phyloP scores from a whole-genome alignment of 2,113 vertebrate species.

The Gallinago undulata region DNA sequence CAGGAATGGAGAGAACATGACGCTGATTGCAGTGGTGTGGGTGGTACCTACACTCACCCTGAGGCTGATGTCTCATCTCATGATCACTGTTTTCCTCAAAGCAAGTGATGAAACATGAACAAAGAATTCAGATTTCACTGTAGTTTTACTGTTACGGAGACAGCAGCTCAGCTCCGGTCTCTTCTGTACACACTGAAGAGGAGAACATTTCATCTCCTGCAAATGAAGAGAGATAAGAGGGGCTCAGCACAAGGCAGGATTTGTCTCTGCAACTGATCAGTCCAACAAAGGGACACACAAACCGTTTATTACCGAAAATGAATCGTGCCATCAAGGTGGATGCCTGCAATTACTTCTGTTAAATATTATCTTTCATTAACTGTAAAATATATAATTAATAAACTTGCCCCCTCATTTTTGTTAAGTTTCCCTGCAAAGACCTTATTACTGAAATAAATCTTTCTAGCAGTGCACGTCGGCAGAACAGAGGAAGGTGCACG shows the following conservation, averaged over 20 bases:
- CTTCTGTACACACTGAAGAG: background rate
- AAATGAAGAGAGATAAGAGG: constrained; percentile 25
- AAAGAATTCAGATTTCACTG: background rate
- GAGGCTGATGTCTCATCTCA: background rate
- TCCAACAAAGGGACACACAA: constrained; percentile 41
- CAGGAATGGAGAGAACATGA: background rate
- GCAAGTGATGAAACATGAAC: background rate
- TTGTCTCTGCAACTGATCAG: constrained; percentile 56
- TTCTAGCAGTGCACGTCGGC: background rate
- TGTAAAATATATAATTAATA: constrained; percentile 77
- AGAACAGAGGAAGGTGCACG: background rate
- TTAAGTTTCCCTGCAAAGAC: constrained; percentile 50
- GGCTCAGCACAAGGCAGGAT: background rate
- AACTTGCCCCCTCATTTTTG: constrained; percentile 45
- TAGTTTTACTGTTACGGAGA: background rate
- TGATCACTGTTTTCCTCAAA: background rate
- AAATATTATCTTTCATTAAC: constrained; percentile 73
- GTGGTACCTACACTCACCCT: background rate
- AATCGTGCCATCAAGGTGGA: constrained; percentile 48
- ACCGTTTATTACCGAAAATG: constrained; percentile 54
- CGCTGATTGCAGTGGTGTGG: background rate
- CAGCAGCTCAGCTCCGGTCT: background rate
- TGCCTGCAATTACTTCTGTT: constrained; percentile 73
- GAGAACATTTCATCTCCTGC: constrained; percentile 46
- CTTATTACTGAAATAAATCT: constrained; percentile 69